Percentiles rank a stretch among this genome's conserved stretches.
phyloP scores from a whole-genome alignment of 1,140 invertebrate species.

The Asbolus verrucosus region DNA sequence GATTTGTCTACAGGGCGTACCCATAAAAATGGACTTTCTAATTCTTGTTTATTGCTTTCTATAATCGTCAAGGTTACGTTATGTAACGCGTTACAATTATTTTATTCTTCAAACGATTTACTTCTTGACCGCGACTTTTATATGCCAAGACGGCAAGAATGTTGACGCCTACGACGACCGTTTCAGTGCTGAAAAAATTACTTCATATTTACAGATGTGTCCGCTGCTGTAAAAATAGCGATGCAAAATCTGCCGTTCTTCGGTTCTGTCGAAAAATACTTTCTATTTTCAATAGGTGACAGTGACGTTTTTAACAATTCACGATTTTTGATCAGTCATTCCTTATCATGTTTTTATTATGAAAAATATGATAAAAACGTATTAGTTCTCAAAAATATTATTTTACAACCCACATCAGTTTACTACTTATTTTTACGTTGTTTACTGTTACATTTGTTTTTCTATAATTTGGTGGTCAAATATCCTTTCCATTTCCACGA shows the following conservation, averaged over 20 bases:
- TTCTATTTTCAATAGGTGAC: too few species aligned
- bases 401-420: too few species aligned
- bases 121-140: neutral
- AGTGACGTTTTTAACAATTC: neutral
- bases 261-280: too few species aligned
- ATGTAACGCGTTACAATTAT: constrained; percentile 21
- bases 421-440: too few species aligned
- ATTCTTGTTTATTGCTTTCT: constrained; percentile 33
- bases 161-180: neutral
- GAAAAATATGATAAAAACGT: too few species aligned
- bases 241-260: neutral
- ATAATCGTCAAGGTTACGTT: constrained; percentile 26
- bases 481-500: too few species aligned
- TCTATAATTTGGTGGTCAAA: too few species aligned
- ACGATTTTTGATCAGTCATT: too few species aligned
- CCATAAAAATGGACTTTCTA: constrained; percentile 22
- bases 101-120: constrained; percentile 16
- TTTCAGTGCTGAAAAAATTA: neutral
- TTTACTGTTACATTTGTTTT: neutral
- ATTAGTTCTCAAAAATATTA: too few species aligned
- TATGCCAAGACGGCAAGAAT: neutral
- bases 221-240: neutral
- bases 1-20: constrained; percentile 18
- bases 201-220: constrained; percentile 7
- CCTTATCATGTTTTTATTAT: too few species aligned